phyloP scores from a whole-genome alignment of 92 coral and sea anemone genomes.

The Actinostola sp. region DNA sequence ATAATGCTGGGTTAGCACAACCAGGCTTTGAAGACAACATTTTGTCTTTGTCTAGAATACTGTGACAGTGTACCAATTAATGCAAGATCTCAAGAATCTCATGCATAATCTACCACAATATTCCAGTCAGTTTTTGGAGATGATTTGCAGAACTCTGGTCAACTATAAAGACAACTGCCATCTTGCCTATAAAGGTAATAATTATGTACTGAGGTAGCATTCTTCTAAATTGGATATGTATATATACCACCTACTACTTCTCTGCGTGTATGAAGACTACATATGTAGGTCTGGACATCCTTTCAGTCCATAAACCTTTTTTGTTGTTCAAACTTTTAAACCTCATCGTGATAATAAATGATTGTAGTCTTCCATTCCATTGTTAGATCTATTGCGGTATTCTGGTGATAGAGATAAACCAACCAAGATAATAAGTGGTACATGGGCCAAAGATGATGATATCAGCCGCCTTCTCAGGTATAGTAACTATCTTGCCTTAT shows the following conservation, averaged over 20 bases:
- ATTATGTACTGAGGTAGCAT: not conserved
- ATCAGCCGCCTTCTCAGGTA: conserved; percentile 96
- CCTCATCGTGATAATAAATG: not conserved
- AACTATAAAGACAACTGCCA: conserved; percentile 84
- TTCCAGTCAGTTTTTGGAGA: conserved; percentile 90
- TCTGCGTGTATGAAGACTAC: no score
- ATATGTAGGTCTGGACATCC: no score
- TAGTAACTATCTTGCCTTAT: no score
- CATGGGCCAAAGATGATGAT: conserved; percentile 98
- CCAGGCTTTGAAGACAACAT: no score
- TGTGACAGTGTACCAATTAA: conserved; percentile 80
- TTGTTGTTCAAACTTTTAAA: no score
- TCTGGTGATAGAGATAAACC: conserved; percentile 73
- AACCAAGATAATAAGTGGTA: conserved; percentile 90
- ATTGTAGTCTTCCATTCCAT: not conserved
- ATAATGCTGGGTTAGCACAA: no score
- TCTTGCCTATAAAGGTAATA: conserved; percentile 82
- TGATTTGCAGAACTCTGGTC: conserved; percentile 87
- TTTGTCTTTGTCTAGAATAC: conserved; percentile 71
- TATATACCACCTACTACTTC: no score
- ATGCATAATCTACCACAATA: conserved; percentile 95
- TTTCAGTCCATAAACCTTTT: no score
- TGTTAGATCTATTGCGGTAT: conserved; percentile 74
- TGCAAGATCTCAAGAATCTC: conserved; percentile 86
- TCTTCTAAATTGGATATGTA: no score